These are phyloP conservation scores for Hippolais icterina DNA, from an alignment of 2,113 vertebrate species.

Conservation along the genomic window DNA sequence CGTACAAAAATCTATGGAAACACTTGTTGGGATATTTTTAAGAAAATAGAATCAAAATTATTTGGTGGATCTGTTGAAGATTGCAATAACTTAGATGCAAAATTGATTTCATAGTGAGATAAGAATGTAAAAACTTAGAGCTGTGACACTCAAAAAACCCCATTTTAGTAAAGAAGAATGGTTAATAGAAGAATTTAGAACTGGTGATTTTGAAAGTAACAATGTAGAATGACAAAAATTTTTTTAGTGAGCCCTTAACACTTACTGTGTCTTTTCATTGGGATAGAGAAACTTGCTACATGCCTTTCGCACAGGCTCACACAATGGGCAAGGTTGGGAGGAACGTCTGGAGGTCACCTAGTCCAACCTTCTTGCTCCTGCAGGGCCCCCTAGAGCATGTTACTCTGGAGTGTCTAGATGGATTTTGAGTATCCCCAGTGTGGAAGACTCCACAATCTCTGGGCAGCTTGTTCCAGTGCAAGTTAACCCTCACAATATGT, in stretches of 20 bases:
- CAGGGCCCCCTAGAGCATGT: not conserved
- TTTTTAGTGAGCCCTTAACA: not conserved
- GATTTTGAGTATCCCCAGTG: not conserved
- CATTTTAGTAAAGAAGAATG: not conserved
- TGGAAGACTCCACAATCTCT: not conserved
- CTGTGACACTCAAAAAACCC: not conserved
- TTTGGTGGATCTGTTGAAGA: not conserved
- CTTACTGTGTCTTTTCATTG: not conserved
- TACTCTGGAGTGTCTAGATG: not conserved
- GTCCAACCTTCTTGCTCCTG: accelerated
- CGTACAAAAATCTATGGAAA: not conserved
- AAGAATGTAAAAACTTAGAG: not conserved
- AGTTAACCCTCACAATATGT: not conserved
- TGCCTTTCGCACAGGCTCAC: not conserved
- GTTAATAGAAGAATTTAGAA: not conserved
- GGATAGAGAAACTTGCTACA: not conserved
- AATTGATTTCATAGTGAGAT: not conserved
- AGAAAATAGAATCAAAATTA: not conserved
- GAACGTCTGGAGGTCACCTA: not conserved
- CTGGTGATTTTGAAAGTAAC: not conserved
- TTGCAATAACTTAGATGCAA: not conserved
- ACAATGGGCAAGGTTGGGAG: not conserved
- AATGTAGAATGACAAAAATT: not conserved
- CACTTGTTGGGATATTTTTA: not conserved
- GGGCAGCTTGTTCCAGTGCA: not conserved